Evolutionary conservation across 2,888 invertebrate genomes (phyloP).

Genomic region (Pyrgus malvae): DNA sequence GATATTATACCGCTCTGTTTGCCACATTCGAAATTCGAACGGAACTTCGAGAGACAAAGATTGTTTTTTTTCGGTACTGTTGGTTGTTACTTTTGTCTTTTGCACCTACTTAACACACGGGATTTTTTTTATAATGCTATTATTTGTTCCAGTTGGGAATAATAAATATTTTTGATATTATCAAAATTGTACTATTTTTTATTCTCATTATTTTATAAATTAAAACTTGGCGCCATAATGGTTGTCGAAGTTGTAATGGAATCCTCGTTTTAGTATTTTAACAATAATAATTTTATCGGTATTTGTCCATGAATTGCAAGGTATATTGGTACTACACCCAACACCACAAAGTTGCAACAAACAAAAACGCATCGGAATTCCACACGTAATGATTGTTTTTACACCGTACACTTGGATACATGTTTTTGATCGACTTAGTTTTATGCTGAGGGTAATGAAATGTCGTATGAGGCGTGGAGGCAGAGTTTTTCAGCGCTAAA

Average conservation of each 20-base stretch:
- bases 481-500: conserved; percentile 29
- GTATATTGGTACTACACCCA: neutral
- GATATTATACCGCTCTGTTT: conserved; percentile 63
- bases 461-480: conserved; percentile 49
- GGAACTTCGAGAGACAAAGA: conserved; percentile 52
- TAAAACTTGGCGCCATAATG: too few species aligned
- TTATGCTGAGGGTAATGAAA: conserved; percentile 46
- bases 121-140: too few species aligned
- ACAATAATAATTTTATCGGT: too few species aligned
- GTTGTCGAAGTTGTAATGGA: too few species aligned
- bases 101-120: neutral
- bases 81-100: neutral
- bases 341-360: neutral
- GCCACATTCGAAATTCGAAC: conserved; percentile 53
- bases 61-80: conserved; percentile 41
- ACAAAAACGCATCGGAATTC: conserved; percentile 1
- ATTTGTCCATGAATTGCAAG: too few species aligned
- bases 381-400: conserved; percentile 13
- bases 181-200: too few species aligned
- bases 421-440: conserved; percentile 38
- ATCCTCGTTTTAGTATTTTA: too few species aligned
- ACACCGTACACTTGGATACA: neutral
- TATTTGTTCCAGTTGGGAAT: too few species aligned
- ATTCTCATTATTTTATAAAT: too few species aligned
- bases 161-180: too few species aligned